These are phyloP conservation scores for Siderastrea radians DNA, from an alignment of 92 coral and sea anemone species.

Conservation along the genomic window DNA sequence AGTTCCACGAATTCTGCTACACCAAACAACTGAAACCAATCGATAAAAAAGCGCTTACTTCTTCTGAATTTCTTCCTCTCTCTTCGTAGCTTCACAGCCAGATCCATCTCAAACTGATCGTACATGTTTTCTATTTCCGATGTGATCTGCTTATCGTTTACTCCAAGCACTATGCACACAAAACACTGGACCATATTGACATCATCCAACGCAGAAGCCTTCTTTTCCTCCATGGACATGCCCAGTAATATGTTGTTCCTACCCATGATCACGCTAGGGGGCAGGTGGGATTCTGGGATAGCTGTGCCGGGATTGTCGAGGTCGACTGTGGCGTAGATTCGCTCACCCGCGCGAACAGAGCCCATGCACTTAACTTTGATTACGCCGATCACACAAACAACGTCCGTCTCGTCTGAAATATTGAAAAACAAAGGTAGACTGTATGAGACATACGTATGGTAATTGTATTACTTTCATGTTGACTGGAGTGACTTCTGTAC, in stretches of 20 bases:
- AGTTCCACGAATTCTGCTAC: background rate
- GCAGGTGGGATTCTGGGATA: slow-evolving; percentile 92
- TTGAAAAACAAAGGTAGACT: background rate
- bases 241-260: slow-evolving; percentile 56
- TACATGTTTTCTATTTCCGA: slow-evolving; percentile 91
- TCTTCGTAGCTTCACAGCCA: slow-evolving; percentile 59
- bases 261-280: slow-evolving; percentile 75
- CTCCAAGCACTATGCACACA: slow-evolving; percentile 96
- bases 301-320: slow-evolving; percentile 83
- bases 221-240: slow-evolving; percentile 71
- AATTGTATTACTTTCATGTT: no score
- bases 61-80: slow-evolving; percentile 67
- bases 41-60: slow-evolving; percentile 31
- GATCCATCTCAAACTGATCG: slow-evolving; percentile 78
- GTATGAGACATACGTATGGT: no score
- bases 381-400: slow-evolving; percentile 97
- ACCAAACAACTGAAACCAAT: no score
- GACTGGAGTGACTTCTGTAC: no score
- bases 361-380: slow-evolving; percentile 90
- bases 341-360: slow-evolving; percentile 92
- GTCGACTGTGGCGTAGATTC: slow-evolving; percentile 86
- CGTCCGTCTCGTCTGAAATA: slow-evolving; percentile 70
- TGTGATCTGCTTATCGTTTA: slow-evolving; percentile 77
- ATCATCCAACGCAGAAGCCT: slow-evolving; percentile 63
- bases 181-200: slow-evolving; percentile 83